Conservation (phyloP, 2,888 invertebrate genomes). For the Stenolophus ochropezus region DNA sequence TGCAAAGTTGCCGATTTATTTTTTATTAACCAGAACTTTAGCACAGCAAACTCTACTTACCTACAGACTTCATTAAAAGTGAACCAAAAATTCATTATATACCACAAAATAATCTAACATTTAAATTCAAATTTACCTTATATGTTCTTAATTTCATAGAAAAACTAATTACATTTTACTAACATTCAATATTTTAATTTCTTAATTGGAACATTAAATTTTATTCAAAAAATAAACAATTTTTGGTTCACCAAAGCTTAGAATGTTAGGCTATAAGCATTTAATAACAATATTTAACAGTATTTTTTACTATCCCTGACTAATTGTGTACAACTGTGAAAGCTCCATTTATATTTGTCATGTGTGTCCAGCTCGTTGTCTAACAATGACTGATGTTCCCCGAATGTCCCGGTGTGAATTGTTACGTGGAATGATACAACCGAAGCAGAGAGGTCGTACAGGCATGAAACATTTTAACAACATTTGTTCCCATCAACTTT, state of each 20-base stretch:
- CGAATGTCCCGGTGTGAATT: not conserved
- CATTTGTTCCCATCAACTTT: not conserved
- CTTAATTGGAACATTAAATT: no score
- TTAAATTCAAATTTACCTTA: no score
- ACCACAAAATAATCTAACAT: no score
- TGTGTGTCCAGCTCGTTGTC: not conserved
- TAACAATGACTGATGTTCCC: not conserved
- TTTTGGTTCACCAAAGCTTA: not conserved
- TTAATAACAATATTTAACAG: not conserved
- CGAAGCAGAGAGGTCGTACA: not conserved
- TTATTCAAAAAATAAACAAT: not conserved
- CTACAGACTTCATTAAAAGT: not conserved
- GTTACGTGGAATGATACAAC: not conserved
- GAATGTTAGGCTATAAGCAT: not conserved
- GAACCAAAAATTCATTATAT: not conserved
- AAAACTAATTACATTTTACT: no score
- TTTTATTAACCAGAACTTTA: not conserved
- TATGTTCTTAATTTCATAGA: no score
- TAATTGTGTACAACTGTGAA: not conserved
- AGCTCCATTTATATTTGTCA: not conserved
- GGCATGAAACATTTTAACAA: not conserved
- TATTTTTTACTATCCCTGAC: not conserved
- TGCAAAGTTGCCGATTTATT: not conserved
- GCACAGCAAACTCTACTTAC: not conserved
- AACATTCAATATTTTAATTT: no score